These are phyloP conservation scores for Lasioglossum villosulum DNA, from an alignment of 2,888 invertebrate genomes.

Conservation along the genomic window DNA sequence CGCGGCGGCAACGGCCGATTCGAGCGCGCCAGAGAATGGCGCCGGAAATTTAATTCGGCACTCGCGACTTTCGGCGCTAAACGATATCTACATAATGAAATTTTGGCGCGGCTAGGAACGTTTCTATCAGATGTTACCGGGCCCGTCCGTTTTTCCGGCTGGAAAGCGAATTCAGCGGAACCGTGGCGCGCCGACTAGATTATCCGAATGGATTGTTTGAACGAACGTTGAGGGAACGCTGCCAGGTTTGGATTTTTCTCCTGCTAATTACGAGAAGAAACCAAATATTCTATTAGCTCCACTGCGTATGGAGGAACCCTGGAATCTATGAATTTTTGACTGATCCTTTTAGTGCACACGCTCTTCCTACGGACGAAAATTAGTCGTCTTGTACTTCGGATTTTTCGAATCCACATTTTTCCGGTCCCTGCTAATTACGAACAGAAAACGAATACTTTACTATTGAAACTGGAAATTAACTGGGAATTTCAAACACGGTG, in stretches of 20 bases:
- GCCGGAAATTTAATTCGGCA: slow-evolving; percentile 64
- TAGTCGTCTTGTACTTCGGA: neutral
- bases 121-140: slow-evolving; percentile 39
- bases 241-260: neutral
- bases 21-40: slow-evolving; percentile 22
- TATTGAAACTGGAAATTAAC: neutral
- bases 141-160: slow-evolving; percentile 23
- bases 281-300: neutral
- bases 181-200: slow-evolving; percentile 3
- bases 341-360: neutral
- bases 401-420: neutral
- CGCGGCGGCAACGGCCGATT: neutral
- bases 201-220: slow-evolving; percentile 14
- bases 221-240: neutral
- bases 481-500: neutral
- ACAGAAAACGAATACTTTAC: neutral
- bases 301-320: neutral
- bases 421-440: neutral
- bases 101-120: slow-evolving; percentile 39
- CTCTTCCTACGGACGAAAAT: neutral
- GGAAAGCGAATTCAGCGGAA: slow-evolving; percentile 13
- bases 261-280: neutral
- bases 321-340: neutral
- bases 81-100: slow-evolving; percentile 66
- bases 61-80: slow-evolving; percentile 59